Evolutionary conservation across 1,140 invertebrate species (phyloP).

Genomic region (Calephelis virginiensis): DNA sequence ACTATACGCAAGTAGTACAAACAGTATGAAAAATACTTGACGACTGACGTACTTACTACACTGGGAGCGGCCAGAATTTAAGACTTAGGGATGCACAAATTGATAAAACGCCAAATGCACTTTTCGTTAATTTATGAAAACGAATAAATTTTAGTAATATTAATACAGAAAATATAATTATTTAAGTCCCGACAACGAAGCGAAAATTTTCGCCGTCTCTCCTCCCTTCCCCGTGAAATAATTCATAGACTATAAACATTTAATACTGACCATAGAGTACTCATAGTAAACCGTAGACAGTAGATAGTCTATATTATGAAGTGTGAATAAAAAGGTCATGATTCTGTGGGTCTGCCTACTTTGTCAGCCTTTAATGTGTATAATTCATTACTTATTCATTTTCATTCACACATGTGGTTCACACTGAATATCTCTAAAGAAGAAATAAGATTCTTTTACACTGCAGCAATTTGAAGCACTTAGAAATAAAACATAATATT

Average conservation of each 20-base stretch:
- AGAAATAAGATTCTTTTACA: no score
- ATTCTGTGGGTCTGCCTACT: no score
- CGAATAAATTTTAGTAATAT: slow-evolving; percentile 57
- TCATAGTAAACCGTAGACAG: neutral
- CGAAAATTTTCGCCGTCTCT: slow-evolving; percentile 66
- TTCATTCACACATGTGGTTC: no score
- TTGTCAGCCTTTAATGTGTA: no score
- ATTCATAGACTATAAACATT: slow-evolving; percentile 45
- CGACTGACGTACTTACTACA: slow-evolving; percentile 69
- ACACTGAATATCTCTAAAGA: no score
- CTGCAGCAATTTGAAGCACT: no score
- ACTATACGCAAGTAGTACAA: slow-evolving; percentile 73
- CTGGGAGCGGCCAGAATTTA: slow-evolving; percentile 72
- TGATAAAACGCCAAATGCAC: slow-evolving; percentile 40
- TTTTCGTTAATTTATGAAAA: slow-evolving; percentile 46
- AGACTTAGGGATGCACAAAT: slow-evolving; percentile 44
- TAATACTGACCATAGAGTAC: neutral
- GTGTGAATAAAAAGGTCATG: no score
- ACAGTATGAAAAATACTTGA: slow-evolving; percentile 73
- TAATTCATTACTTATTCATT: no score
- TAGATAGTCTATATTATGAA: neutral
- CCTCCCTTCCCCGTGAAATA: slow-evolving; percentile 70
- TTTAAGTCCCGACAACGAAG: slow-evolving; percentile 69
- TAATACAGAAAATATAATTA: slow-evolving; percentile 54
- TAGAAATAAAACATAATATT: no score